Evolutionary conservation across 2,113 vertebrate genomes (phyloP).

Genomic region (Atractosteus spatula): DNA sequence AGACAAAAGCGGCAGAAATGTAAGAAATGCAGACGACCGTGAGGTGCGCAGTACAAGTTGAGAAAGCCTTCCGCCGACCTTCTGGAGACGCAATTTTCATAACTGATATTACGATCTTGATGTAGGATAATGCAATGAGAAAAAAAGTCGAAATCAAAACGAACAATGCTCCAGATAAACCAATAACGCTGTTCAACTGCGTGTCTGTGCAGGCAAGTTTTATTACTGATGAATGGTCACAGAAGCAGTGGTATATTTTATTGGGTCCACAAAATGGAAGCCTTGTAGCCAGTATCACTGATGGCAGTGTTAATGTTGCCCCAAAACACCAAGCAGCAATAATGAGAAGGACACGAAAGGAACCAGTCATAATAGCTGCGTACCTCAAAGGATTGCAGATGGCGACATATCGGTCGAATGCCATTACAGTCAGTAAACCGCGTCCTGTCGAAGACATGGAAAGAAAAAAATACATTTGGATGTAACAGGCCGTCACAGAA

Average conservation of each 20-base stretch:
- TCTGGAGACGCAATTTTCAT: conserved; percentile 18
- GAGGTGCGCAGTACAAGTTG: conserved; percentile 39
- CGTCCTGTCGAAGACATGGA: conserved; percentile 41
- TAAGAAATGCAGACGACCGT: conserved; percentile 43
- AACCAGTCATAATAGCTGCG: conserved; percentile 52
- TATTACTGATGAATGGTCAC: conserved; percentile 35
- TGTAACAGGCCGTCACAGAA: conserved; percentile 49
- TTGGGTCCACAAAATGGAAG: conserved; percentile 35
- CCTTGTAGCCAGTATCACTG: conserved; percentile 6
- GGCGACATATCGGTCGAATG: conserved; percentile 60
- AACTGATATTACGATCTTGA: conserved; percentile 24
- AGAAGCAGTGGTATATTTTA: conserved; percentile 36
- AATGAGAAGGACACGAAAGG: conserved; percentile 38
- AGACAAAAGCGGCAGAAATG: conserved; percentile 34
- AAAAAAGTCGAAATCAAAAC: conserved; percentile 28
- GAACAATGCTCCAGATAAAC: conserved; percentile 16
- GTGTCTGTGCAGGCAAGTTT: conserved; percentile 34
- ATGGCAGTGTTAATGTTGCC: not conserved
- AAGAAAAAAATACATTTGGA: conserved; percentile 59
- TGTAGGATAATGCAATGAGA: conserved; percentile 39
- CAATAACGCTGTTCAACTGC: conserved; percentile 5
- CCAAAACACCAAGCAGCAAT: conserved; percentile 51
- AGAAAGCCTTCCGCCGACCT: conserved; percentile 26
- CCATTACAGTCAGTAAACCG: conserved; percentile 59
- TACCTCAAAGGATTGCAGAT: conserved; percentile 62